Base-by-base conservation (phyloP, 2,888 invertebrate species). In the Mylabris sibirica region DNA sequence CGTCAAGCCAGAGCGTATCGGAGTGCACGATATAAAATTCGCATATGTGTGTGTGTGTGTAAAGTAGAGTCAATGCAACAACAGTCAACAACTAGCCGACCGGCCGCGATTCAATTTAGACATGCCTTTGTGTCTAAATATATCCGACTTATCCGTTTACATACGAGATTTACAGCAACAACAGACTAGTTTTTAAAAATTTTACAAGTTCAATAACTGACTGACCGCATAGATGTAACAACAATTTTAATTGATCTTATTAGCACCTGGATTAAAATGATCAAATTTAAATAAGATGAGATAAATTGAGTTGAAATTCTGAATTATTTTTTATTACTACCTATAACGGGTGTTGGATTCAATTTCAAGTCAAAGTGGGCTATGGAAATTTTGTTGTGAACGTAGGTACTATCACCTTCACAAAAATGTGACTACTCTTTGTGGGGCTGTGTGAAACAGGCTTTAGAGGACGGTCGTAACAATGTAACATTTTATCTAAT, bases 41-140 rank as follows among this genome's bases (percentile, higher is more conserved):
- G 11, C 4, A 35, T 49, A 61, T 61, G 17, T 64, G 38, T 34
- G 6, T 34, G 57, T 53, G 26, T 53, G 14, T 53, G 53, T 24
- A 30, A 30, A 30, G 22, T 63, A 63, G n/a, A 70, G 71, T 69
- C 74, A 72, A 71, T 69, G 67, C 69, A 71, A 69, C 70, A 69
- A 22, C 49, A n/a, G n/a, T n/a, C 20, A 49, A 49, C 53, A 53
- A 53, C 53, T 24, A 53, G 53, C 53, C 53, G 53, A 67, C 67
- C 73, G 70, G 68, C 72, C 72, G 69, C 72, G 71, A 73, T 77
- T 75, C 75, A 75, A 77, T 78, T 74, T 74, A 75, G 74, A 76
- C 77, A 76, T 77, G 76, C 77, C 75, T 76, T 77, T 77, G 77
- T 76, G 77, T 77, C 75, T 76, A 77, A 77, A 76, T 77, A 75